Evolutionary conservation across 2,797 vertebrate genomes (phyloP).

Genomic region (Sebastes diploproa): DNA sequence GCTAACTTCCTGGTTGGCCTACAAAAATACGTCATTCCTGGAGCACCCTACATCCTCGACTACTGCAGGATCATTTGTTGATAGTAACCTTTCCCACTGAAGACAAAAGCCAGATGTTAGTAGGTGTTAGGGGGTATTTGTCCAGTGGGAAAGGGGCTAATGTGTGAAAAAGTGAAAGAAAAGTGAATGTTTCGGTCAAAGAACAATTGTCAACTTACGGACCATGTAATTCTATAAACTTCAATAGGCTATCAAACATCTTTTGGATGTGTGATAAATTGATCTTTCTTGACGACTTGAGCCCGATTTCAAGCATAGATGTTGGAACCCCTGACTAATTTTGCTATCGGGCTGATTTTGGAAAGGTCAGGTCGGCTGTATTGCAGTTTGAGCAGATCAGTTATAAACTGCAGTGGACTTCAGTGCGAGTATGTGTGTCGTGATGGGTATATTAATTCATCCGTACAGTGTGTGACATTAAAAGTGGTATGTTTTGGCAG

Average conservation of each 20-base stretch:
- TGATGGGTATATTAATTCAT: neutral
- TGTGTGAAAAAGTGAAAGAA: neutral
- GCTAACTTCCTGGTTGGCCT: no score
- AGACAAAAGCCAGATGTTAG: no score
- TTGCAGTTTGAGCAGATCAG: neutral
- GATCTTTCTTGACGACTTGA: neutral
- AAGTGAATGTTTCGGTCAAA: neutral
- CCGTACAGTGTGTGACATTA: neutral
- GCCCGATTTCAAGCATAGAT: neutral
- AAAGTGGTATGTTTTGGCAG: neutral
- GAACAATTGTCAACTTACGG: neutral
- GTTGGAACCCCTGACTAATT: neutral
- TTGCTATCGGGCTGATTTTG: neutral
- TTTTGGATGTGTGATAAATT: neutral
- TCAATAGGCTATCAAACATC: neutral
- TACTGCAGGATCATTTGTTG: no score
- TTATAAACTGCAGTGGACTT: neutral
- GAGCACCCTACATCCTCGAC: accelerated
- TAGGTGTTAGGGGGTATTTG: accelerated
- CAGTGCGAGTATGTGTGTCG: neutral
- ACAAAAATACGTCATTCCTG: no score
- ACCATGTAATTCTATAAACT: neutral
- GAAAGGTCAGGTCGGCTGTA: neutral
- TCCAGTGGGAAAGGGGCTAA: no score
- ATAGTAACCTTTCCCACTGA: no score